Evolutionary conservation across 2,113 vertebrate genomes (phyloP), one percentile per base, ranked within the genome.

Genomic region (Xiphias gladius): DNA sequence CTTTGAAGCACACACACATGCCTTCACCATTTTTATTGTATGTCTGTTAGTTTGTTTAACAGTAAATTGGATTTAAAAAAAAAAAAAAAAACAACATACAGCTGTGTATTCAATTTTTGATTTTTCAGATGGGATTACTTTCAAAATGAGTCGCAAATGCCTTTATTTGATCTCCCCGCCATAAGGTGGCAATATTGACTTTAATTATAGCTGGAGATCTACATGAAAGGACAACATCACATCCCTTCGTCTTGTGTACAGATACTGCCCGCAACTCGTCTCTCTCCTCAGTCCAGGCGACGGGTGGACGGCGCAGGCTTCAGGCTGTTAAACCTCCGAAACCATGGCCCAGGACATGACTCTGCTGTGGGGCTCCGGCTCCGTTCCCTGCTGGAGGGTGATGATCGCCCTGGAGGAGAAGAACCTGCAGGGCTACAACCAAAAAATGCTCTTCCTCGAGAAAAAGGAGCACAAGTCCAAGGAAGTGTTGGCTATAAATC

Each of bases 351-450:
- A 91, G 71, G 77, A 91, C 20, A 95, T 95, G 55, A 85, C 85
- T 67, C 89, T 96, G 39, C 89, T 89, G 58, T 96, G 95, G 95
- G 89, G 88, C 62, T 80, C 92, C 3, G 95, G 95, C 11, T 95
- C 94, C 20, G 87, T 92, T 5, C 94, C 95, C 4, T 96, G 95
- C 67, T 96, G 95, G 95, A 92, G 95, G 63, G 73, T 95, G 22
- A 92, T 93, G 94, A 94, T 96, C 43, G 89, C 88, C 1, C 90
- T 96, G 82, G 94, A 96, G 79, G 95, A 96, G 91, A 96, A 96
- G 79, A 61, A 86, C 2, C 88, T 96, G 75, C 91, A 93, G 39
- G 94, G 93, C 0, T 95, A 94, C 85, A 76, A 92, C 10, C 71
- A 90, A 0, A 95, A 94, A 67, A 87, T 91, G 67, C 78, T 96